These are phyloP conservation scores for Setophaga coronata DNA, from an alignment of 2,113 vertebrate species.

Conservation along the genomic window DNA sequence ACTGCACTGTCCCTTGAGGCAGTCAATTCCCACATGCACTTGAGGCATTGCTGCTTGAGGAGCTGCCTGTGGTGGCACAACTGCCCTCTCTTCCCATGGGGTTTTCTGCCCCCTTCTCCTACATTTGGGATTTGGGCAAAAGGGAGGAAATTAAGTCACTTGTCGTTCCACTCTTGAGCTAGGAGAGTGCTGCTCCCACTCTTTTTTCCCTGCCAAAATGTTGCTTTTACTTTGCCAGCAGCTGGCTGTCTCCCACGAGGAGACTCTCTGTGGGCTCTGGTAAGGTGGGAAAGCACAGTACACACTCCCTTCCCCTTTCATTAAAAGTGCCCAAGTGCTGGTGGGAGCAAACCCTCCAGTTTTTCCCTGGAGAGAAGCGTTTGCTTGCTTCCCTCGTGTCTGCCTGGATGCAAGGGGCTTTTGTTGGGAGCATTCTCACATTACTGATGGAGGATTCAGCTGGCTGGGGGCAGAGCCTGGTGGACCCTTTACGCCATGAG, in stretches of 20 bases:
- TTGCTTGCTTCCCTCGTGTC: not conserved
- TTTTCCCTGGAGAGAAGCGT: not conserved
- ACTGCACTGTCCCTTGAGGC: not conserved
- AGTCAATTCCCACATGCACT: not conserved
- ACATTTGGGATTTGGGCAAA: not conserved
- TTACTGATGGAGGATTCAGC: not conserved
- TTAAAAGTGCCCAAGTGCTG: not conserved
- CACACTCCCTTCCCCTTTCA: not conserved
- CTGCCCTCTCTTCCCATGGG: not conserved
- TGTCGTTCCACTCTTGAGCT: rapidly evolving
- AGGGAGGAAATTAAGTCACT: not conserved
- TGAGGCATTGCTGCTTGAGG: not conserved
- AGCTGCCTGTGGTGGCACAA: not conserved
- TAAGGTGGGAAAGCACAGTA: not conserved
- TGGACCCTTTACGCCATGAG: not conserved
- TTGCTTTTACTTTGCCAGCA: not conserved
- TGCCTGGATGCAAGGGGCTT: not conserved
- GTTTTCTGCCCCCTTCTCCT: not conserved
- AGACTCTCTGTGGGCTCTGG: not conserved
- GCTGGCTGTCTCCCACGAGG: not conserved
- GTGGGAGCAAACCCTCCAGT: not conserved
- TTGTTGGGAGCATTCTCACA: not conserved
- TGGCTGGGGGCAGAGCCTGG: not conserved
- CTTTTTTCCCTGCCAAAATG: not conserved
- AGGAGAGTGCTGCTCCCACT: not conserved